Conservation (phyloP, 92 coral and sea anemone genomes). For the Paragorgia papillata region DNA sequence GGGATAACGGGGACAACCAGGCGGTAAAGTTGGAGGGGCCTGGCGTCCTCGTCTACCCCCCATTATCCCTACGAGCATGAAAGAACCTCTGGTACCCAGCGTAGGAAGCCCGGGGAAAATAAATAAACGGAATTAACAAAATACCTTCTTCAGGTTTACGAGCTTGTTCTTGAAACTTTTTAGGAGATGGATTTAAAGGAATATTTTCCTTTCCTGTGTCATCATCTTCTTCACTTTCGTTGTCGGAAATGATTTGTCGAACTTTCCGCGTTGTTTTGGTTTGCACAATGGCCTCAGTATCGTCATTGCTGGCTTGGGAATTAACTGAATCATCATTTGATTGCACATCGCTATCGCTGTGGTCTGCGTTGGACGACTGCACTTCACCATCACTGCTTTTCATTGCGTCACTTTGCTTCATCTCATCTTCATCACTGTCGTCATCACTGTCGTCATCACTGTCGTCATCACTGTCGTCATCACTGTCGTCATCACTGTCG, state of each 20-base stretch:
- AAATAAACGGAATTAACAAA: too few species aligned
- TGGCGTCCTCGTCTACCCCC: too few species aligned
- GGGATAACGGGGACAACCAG: too few species aligned
- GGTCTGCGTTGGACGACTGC: not conserved
- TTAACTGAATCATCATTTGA: too few species aligned
- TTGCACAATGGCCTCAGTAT: not conserved
- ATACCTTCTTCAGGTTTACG: not conserved
- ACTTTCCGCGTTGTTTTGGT: not conserved
- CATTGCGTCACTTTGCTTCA: slow-evolving; percentile 3
- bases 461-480: not conserved
- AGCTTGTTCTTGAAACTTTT: not conserved
- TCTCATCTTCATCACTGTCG: slow-evolving; percentile 21
- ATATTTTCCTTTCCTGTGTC: not conserved
- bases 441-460: slow-evolving; percentile 4
- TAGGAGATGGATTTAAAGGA: not conserved
- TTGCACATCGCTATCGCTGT: too few species aligned
- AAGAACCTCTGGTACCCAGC: too few species aligned
- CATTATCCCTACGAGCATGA: too few species aligned
- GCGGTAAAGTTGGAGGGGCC: too few species aligned
- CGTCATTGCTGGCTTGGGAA: not conserved
- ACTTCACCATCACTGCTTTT: not conserved
- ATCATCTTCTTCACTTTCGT: not conserved
- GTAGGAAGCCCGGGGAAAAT: too few species aligned
- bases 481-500: not conserved
- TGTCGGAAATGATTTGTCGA: not conserved